Evolutionary conservation across 2,113 vertebrate species (phyloP).

Genomic region (Brachypteracias leptosomus): DNA sequence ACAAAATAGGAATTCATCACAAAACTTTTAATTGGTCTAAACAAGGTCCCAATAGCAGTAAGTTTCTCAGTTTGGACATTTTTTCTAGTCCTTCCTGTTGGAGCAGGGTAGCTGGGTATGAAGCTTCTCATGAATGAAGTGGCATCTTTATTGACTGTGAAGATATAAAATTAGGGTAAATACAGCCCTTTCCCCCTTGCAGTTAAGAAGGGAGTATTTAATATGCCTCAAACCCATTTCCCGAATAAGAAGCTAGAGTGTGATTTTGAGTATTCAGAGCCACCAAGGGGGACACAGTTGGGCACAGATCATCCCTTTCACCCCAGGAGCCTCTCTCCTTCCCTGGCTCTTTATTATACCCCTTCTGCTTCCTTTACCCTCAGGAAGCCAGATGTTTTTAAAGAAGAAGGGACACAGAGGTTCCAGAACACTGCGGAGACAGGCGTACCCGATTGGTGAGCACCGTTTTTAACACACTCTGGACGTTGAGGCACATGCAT

Average conservation of each 20-base stretch:
- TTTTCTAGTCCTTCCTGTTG: slow-evolving; percentile 9
- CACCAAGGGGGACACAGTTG: slow-evolving; percentile 1
- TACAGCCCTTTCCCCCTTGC: background rate
- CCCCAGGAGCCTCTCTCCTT: slow-evolving; percentile 54
- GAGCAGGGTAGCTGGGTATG: background rate
- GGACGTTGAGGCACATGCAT: slow-evolving; percentile 61
- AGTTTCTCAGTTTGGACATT: background rate
- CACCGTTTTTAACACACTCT: slow-evolving; percentile 58
- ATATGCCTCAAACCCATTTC: background rate
- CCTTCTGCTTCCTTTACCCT: slow-evolving; percentile 71
- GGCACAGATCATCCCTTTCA: slow-evolving; percentile 31
- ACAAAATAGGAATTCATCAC: background rate
- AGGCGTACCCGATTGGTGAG: slow-evolving; percentile 68
- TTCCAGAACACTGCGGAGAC: slow-evolving; percentile 65
- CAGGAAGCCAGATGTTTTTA: slow-evolving; percentile 73
- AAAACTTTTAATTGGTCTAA: background rate
- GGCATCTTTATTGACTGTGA: slow-evolving; percentile 51
- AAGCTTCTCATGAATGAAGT: slow-evolving; percentile 56
- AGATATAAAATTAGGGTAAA: slow-evolving; percentile 8
- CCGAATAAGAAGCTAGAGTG: background rate
- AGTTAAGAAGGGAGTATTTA: slow-evolving; percentile 4
- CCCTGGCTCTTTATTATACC: slow-evolving; percentile 66
- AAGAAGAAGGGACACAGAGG: slow-evolving; percentile 69
- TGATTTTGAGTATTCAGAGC: slow-evolving; percentile 6
- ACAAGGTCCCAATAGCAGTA: background rate